Base-by-base conservation (phyloP, 2,888 invertebrate genomes). In the Epistrophe eligans region DNA sequence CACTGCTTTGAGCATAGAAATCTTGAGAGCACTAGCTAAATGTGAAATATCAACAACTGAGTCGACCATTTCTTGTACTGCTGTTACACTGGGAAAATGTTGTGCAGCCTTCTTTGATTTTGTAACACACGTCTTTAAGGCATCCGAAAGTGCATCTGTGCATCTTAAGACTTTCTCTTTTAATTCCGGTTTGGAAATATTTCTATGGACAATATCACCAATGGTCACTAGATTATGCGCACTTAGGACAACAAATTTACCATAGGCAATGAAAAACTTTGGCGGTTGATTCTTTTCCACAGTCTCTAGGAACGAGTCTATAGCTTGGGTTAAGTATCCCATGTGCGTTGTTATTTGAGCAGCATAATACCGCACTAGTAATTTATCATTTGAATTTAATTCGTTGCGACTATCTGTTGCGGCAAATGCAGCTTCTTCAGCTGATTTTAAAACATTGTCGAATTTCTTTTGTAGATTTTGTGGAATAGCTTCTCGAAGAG, bases 231-330 rank as follows among this genome's bases (percentile, higher is more conserved):
- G 94, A 92, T 98, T 96, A 91, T 99, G 98, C 35, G 98, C 98
- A 91, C 97, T 97, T 66, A 99, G 94, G 45, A 99, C 97, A 11
- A 99, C 98, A 93, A 98, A 98, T 93, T 99, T 99, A 72, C 98
- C 97, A 92, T 98, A 97, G 15, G 98, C 97, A 71, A 99, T 96
- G 93, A 98, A 98, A 88, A 96, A 96, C 93, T 97, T 97, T 0
- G 99, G 99, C 50, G 98, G 98, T 91, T 98, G 97, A 91, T 98
- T 98, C 93, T 96, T 97, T 91, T 98, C 98, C 52, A 99, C 97
- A 7, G 98, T 97, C 90, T 96, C 95, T 62, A 99, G 94, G 93
- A 99, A 99, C 0, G 97, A 97, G 90, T 98, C 98, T 77, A 99
- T 98, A 17, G 98, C 97, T 89, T 97, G 96, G 87, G 97, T 96